Base-by-base conservation (phyloP, 2,113 vertebrate species). In the Abramis brama region DNA sequence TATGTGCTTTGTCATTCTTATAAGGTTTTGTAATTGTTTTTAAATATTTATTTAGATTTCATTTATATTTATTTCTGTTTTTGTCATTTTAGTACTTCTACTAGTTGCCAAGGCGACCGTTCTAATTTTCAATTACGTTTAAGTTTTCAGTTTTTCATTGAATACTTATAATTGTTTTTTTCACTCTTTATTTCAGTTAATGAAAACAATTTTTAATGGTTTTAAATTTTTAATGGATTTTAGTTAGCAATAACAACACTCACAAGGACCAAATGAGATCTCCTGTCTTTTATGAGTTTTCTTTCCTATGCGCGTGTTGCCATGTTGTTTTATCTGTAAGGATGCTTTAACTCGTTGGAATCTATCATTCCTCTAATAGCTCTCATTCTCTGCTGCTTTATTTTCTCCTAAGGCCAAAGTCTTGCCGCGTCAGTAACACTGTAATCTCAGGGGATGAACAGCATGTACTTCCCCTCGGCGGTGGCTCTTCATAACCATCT, bases 371-470 rank as follows among this genome's bases (percentile, higher is more conserved):
- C 23, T 60, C 25, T 78, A 78, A n/a, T 78, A 59, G 30, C 1
- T 79, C 47, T 77, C 25, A 55, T 77, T 77, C 33, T 43, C 33
- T 7, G 30, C 77, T 60, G 55, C 77, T 60, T 79, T 39, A 60
- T 79, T 79, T 25, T 39, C 36, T 79, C 57, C 33, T 17, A 8
- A 60, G 33, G 77, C 33, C 52, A 78, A 13, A 78, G 27, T 21
- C 52, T 57, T 78, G 52, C 4, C 77, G 59, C 77, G 10, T 43
- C 77, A 79, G 57, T 79, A 43, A n/a, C 55, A 4, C 55, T 60
- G 77, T 60, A 60, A 79, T 79, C 21, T 57, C 33, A 39, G 25
- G 21, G 77, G 55, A 60, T 79, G 77, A 79, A 60, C 47, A 77
- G 45, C 27, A 27, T 21, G 47, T 5, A 30, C 52, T 77, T 77